These are phyloP conservation scores for Saxicola maurus DNA, from an alignment of 2,797 vertebrate species.

Conservation along the genomic window DNA sequence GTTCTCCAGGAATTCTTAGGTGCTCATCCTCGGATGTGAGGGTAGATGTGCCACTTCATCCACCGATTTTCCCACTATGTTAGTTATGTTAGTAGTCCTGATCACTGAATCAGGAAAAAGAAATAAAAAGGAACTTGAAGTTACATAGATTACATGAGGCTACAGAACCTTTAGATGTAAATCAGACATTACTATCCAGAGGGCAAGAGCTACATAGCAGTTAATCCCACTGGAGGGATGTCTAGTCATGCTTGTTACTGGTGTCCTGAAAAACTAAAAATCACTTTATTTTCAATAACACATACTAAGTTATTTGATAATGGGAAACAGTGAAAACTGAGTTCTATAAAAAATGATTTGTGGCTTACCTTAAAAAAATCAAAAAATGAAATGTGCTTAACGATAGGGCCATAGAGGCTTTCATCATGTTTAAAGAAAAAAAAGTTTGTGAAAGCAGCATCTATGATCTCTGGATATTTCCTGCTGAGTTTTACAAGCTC, in stretches of 20 bases:
- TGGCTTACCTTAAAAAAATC: conserved; percentile 94
- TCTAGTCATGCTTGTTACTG: background rate
- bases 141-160: background rate
- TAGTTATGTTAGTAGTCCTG: conserved; percentile 62
- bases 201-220: background rate
- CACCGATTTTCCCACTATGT: conserved; percentile 43
- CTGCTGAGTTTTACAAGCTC: conserved; percentile 92
- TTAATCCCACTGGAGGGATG: background rate
- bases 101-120: conserved; percentile 45
- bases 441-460: conserved; percentile 97
- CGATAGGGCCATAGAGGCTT: conserved; percentile 91
- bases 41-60: conserved; percentile 29
- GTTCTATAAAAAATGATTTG: background rate
- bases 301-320: background rate
- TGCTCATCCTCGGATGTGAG: background rate
- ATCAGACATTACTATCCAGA: background rate
- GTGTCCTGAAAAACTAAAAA: background rate
- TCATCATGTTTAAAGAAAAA: conserved; percentile 97
- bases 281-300: background rate
- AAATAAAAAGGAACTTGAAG: conserved; percentile 41
- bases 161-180: conserved; percentile 13
- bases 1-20: conserved; percentile 12
- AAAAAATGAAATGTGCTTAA: conserved; percentile 96
- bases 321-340: background rate
- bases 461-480: conserved; percentile 81